Percentiles rank a stretch among this genome's conserved stretches.
Evolutionary conservation across 2,113 vertebrate species (phyloP).

Genomic region (Onychostruthus taczanowskii): DNA sequence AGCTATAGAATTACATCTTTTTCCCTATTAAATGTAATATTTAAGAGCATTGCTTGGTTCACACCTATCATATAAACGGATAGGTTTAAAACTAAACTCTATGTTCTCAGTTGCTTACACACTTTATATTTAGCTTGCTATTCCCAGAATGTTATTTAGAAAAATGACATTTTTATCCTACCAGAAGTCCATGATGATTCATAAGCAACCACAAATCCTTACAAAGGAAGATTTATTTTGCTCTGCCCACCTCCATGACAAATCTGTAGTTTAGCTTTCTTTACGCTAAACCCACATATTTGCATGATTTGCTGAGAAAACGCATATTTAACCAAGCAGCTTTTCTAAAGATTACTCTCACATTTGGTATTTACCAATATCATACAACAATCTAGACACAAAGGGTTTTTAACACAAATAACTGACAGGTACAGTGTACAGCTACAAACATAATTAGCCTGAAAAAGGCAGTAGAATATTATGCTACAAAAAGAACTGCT

Average conservation of each 20-base stretch:
- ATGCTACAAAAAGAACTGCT: background rate
- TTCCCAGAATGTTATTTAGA: background rate
- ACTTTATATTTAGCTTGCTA: background rate
- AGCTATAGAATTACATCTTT: background rate
- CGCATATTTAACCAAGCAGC: background rate
- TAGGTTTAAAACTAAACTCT: background rate
- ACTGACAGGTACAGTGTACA: background rate
- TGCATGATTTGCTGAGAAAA: background rate
- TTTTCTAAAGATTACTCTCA: background rate
- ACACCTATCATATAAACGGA: background rate
- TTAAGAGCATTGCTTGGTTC: background rate
- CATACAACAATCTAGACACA: background rate
- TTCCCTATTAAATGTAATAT: background rate
- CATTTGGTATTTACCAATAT: background rate
- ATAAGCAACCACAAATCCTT: constrained; percentile 26
- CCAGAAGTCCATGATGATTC: constrained; percentile 36
- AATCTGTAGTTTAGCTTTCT: constrained; percentile 35
- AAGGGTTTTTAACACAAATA: background rate
- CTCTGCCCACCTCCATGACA: constrained; percentile 25
- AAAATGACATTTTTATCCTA: constrained; percentile 29
- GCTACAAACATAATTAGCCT: background rate
- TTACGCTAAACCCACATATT: constrained; percentile 3
- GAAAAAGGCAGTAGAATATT: background rate
- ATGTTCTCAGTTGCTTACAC: background rate
- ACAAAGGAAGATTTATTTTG: constrained; percentile 46